phyloP scores from a whole-genome alignment of 1,140 invertebrate genomes.

The Hyles vespertilio region DNA sequence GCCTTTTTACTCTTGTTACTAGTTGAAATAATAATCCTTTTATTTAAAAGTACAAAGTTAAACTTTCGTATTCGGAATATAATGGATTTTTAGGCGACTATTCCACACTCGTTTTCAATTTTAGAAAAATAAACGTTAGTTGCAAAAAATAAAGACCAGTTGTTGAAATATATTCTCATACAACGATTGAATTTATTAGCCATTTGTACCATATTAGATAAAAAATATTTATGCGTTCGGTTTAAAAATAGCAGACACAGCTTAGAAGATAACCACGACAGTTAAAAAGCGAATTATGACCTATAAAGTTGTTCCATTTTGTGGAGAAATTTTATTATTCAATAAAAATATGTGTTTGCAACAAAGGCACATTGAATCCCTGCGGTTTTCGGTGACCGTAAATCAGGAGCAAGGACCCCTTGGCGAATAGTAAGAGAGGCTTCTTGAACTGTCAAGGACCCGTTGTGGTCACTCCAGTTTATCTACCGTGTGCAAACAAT shows the following conservation, averaged over 20 bases:
- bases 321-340: conserved; percentile 71
- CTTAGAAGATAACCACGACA: conserved; percentile 23
- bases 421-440: conserved; percentile 38
- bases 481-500: conserved; percentile 45
- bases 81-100: too few relatives aligned
- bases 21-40: too few relatives aligned
- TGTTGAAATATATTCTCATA: too few relatives aligned
- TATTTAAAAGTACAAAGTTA: too few relatives aligned
- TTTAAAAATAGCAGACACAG: conserved; percentile 5
- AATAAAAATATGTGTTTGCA: conserved; percentile 61
- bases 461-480: conserved; percentile 53
- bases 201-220: too few relatives aligned
- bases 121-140: too few relatives aligned
- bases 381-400: conserved; percentile 67
- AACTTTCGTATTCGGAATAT: too few relatives aligned
- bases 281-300: conserved; percentile 63
- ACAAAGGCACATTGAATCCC: conserved; percentile 71
- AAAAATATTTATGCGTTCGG: neutral
- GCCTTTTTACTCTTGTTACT: too few relatives aligned
- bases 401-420: conserved; percentile 70
- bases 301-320: conserved; percentile 71
- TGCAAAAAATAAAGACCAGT: too few relatives aligned
- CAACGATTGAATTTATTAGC: too few relatives aligned
- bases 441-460: conserved; percentile 70
- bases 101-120: too few relatives aligned